phyloP scores from a whole-genome alignment of 2,113 vertebrate genomes.

The Dicerorhinus sumatrensis region DNA sequence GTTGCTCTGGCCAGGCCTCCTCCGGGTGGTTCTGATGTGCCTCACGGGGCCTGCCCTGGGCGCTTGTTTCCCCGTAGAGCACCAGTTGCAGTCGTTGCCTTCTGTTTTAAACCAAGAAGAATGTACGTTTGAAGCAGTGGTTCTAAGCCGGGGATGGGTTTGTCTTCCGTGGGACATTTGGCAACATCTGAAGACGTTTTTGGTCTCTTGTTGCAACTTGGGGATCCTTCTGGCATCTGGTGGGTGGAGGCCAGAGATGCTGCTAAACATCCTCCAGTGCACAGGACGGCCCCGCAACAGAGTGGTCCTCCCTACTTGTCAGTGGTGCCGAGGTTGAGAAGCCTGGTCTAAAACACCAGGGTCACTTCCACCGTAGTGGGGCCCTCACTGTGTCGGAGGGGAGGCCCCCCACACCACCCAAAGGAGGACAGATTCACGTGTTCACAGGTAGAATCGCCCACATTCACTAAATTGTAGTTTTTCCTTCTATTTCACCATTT shows the following conservation, averaged over 20 bases:
- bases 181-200: background rate
- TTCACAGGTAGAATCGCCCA: background rate
- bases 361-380: accelerated
- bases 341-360: accelerated
- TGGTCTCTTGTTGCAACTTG: background rate
- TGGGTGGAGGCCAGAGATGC: background rate
- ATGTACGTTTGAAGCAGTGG: background rate
- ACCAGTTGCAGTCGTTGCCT: accelerated
- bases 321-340: accelerated
- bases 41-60: background rate
- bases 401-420: background rate
- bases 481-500: background rate
- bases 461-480: accelerated
- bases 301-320: accelerated
- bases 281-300: accelerated
- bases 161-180: background rate
- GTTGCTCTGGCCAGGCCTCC: too few species aligned
- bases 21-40: accelerated
- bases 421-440: accelerated
- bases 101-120: background rate
- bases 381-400: too few species aligned
- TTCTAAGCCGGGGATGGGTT: accelerated
- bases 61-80: accelerated
- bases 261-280: accelerated
- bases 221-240: background rate